phyloP scores from a whole-genome alignment of 2,797 vertebrate species.

The Nannoperca obscura region DNA sequence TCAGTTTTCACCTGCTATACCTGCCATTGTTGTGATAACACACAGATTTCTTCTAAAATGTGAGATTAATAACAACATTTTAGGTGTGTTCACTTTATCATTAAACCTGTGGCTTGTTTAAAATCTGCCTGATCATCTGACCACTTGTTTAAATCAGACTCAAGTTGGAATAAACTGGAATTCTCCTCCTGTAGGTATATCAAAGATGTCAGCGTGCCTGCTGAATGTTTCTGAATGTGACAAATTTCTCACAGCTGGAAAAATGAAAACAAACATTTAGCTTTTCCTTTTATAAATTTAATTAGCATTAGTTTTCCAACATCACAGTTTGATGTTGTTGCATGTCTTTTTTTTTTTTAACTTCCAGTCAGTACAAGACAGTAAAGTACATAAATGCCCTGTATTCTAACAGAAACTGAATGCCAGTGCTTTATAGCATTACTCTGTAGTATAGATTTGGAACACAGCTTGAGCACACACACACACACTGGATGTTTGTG shows the following conservation, averaged over 20 bases:
- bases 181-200: background rate
- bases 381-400: background rate
- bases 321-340: background rate
- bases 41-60: background rate
- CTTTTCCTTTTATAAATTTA: background rate
- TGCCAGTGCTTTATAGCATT: background rate
- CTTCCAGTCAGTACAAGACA: background rate
- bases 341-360: background rate
- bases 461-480: conserved; percentile 12
- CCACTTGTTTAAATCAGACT: conserved; percentile 3
- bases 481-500: conserved; percentile 19
- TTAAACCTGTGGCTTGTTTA: background rate
- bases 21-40: background rate
- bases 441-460: background rate
- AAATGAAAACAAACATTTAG: conserved; percentile 5
- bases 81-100: background rate
- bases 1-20: background rate
- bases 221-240: background rate
- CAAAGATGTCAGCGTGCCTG: conserved; percentile 4
- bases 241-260: background rate
- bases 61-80: background rate
- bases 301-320: background rate
- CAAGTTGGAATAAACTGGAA: background rate
- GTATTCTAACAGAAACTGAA: background rate
- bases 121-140: conserved; percentile 3